phyloP scores from a whole-genome alignment of 2,888 invertebrate species.

The Athetis lepigone region DNA sequence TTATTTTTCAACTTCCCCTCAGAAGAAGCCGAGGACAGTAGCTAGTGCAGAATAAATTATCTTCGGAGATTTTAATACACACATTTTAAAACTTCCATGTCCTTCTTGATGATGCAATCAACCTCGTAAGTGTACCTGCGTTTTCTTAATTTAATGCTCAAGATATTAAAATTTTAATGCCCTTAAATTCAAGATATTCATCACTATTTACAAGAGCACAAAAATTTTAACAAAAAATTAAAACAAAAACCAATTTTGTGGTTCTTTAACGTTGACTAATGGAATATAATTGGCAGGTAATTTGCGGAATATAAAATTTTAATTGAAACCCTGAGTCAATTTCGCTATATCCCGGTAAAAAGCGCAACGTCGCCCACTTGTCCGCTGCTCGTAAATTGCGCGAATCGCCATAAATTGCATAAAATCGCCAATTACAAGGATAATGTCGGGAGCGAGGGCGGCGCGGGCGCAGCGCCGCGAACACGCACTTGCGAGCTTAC shows the following conservation, averaged over 20 bases:
- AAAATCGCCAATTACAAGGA: constrained; percentile 88
- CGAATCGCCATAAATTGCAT: constrained; percentile 88
- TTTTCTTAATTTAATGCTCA: constrained; percentile 28
- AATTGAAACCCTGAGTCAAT: constrained; percentile 85
- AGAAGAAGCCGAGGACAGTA: too few relatives aligned
- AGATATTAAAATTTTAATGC: constrained; percentile 36
- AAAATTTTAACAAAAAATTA: constrained; percentile 63
- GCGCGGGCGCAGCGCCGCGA: constrained; percentile 65
- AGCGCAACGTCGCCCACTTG: constrained; percentile 82
- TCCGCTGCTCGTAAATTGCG: constrained; percentile 89
- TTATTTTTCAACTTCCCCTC: too few relatives aligned
- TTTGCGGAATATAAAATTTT: constrained; percentile 86
- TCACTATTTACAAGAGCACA: constrained; percentile 56
- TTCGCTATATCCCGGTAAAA: constrained; percentile 75
- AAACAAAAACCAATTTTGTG: constrained; percentile 67
- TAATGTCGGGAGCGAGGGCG: constrained; percentile 79
- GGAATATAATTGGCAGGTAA: constrained; percentile 86
- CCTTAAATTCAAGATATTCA: constrained; percentile 58
- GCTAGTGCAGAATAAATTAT: too few relatives aligned
- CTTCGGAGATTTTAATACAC: not conserved
- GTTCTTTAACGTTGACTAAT: constrained; percentile 78
- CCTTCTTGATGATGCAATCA: constrained; percentile 44
- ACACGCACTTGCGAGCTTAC: constrained; percentile 63
- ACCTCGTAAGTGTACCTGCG: constrained; percentile 1
- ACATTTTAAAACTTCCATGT: constrained; percentile 29